These are phyloP conservation scores for Rhagonycha fulva DNA, from an alignment of 2,888 invertebrate species.

Conservation along the genomic window DNA sequence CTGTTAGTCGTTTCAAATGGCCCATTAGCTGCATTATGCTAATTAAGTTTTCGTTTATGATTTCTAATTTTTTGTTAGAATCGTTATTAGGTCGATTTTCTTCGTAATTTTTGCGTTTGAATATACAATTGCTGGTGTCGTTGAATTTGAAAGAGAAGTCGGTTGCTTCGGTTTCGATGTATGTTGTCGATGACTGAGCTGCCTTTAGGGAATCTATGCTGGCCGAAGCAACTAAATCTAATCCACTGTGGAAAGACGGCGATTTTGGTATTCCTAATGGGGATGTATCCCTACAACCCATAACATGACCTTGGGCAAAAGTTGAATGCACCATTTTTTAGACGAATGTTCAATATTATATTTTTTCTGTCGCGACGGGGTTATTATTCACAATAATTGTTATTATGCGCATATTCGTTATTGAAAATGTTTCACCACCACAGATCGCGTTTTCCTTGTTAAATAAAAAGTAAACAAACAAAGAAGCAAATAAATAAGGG, in stretches of 20 bases:
- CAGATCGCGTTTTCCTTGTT: conserved; percentile 18
- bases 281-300: conserved; percentile 56
- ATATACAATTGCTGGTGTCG: conserved; percentile 28
- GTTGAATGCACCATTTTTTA: conserved; percentile 53
- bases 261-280: conserved; percentile 82
- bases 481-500: background rate
- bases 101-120: conserved; percentile 11
- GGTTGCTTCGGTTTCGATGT: conserved; percentile 30
- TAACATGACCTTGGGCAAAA: conserved; percentile 53
- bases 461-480: conserved; percentile 12
- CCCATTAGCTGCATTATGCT: conserved; percentile 51
- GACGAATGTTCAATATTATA: background rate
- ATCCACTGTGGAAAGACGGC: conserved; percentile 85
- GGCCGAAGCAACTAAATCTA: conserved; percentile 76
- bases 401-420: background rate
- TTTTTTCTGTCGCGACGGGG: background rate
- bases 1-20: conserved; percentile 60
- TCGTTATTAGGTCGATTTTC: conserved; percentile 13
- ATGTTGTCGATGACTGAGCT: conserved; percentile 30
- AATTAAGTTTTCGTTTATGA: conserved; percentile 35
- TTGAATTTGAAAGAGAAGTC: conserved; percentile 18
- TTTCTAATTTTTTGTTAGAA: background rate
- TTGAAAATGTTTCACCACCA: background rate
- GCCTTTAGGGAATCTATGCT: conserved; percentile 39
- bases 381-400: background rate